Conservation (phyloP, 2,113 vertebrate species). For the Gymnobelideus leadbeateri region DNA sequence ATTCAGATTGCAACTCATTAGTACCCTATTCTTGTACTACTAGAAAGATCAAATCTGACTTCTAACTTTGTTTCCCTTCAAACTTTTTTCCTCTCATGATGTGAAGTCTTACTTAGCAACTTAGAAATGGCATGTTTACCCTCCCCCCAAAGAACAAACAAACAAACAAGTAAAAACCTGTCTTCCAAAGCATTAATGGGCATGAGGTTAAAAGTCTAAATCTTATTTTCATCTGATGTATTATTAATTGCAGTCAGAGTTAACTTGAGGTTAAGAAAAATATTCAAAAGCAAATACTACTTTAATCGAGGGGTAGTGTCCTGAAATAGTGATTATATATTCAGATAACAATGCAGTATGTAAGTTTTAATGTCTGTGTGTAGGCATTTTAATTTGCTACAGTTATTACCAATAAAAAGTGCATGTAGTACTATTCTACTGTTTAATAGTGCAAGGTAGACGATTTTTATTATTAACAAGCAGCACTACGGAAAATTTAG, state of each 20-base stretch:
- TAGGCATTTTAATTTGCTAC: constrained; percentile 82
- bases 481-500: constrained; percentile 71
- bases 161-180: not conserved
- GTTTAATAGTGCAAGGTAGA: constrained; percentile 79
- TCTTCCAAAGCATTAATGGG: constrained; percentile 3
- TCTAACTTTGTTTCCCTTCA: constrained; percentile 50
- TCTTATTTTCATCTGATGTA: not conserved
- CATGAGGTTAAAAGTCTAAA: too few relatives aligned
- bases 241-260: constrained; percentile 22
- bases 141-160: not conserved
- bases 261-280: constrained; percentile 58
- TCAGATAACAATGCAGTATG: constrained; percentile 62
- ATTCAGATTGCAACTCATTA: not conserved
- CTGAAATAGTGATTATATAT: constrained; percentile 67
- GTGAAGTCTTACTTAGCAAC: not conserved
- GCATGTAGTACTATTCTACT: constrained; percentile 70
- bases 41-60: not conserved
- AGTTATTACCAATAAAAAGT: constrained; percentile 81
- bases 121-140: not conserved
- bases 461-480: constrained; percentile 78
- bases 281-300: constrained; percentile 44
- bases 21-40: not conserved
- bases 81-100: constrained; percentile 55
- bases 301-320: constrained; percentile 65
- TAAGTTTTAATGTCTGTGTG: constrained; percentile 67